Evolutionary conservation across 2,113 vertebrate species (phyloP).

Genomic region (Hystrix cristata): DNA sequence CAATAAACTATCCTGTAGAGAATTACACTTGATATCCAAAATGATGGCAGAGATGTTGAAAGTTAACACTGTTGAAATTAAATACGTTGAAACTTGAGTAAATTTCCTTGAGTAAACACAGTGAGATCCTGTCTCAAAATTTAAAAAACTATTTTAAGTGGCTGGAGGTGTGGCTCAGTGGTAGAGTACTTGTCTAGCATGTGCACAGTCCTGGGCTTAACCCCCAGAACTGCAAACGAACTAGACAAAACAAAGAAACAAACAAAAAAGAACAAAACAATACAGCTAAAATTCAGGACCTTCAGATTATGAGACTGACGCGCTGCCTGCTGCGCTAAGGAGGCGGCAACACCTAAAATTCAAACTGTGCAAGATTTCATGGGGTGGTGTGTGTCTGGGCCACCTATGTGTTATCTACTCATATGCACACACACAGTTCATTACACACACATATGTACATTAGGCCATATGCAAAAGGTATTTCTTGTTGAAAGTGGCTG

Average conservation of each 20-base stretch:
- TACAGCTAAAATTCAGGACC: constrained; percentile 16
- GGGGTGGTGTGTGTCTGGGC: neutral
- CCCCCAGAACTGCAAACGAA: neutral
- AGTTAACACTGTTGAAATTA: constrained; percentile 47
- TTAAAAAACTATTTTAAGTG: neutral
- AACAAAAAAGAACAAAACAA: neutral
- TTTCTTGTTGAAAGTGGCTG: neutral
- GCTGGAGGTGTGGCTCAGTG: neutral
- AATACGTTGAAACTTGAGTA: constrained; percentile 34
- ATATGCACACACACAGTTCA: neutral
- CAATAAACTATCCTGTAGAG: neutral
- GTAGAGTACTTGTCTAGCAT: neutral
- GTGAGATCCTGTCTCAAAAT: neutral
- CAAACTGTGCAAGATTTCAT: constrained; percentile 24
- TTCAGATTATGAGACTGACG: too few species aligned
- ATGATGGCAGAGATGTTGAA: neutral
- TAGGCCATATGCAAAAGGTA: neutral
- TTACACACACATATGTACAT: neutral
- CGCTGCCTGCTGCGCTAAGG: too few species aligned
- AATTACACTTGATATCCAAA: constrained; percentile 43
- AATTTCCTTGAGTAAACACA: neutral
- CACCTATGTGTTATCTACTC: too few species aligned
- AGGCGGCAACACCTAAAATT: neutral
- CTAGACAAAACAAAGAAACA: neutral
- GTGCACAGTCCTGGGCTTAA: neutral